Base-by-base conservation (phyloP, 1,140 invertebrate genomes). In the Achroia grisella region DNA sequence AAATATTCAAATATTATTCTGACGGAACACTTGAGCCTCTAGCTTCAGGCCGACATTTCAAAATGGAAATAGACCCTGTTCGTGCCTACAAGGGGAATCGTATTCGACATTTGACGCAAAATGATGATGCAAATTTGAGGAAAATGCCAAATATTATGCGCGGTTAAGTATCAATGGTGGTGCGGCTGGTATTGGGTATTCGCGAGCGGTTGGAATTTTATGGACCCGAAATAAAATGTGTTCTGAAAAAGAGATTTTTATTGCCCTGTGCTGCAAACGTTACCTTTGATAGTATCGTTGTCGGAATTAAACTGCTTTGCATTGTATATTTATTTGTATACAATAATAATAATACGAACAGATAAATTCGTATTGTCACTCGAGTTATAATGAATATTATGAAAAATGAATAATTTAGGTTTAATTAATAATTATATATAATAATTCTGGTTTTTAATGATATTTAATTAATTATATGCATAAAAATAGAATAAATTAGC, bases 1-100 rank as follows among this genome's bases (percentile, higher is more conserved):
- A 75, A 75, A 73, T 78, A 78, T 78, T 78, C 74, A 78, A 75
- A 78, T 78, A 73, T 73, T 78, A 75, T 75, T 75, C 74, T 61
- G 68, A 57, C 59, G 52, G 62, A 55, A 62, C 62, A 71, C 74
- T 75, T 67, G 67, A 75, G 62, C 54, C 59, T 50, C 51, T 47
- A 62, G 65, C 63, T 67, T 63, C 59, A 37, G 60, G 53, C 53
- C 71, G 70, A 73, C 65, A 71, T 75, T 73, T 65, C 63, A 66
- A 62, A 75, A 78, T 78, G 70, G 65, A 75, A 75, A 73, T 73
- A 68, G 62, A 75, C 61, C 34, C 52, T 63, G 56, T 69, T 71
- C 62, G 54, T 57, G 62, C 52, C 63, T 70, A 69, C 68, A 64
- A 69, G 60, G 63, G 59, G 61, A 73, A 63, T 63, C 53, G 61